Conservation (phyloP, 2,888 invertebrate species). For the Hololepta plana region DNA sequence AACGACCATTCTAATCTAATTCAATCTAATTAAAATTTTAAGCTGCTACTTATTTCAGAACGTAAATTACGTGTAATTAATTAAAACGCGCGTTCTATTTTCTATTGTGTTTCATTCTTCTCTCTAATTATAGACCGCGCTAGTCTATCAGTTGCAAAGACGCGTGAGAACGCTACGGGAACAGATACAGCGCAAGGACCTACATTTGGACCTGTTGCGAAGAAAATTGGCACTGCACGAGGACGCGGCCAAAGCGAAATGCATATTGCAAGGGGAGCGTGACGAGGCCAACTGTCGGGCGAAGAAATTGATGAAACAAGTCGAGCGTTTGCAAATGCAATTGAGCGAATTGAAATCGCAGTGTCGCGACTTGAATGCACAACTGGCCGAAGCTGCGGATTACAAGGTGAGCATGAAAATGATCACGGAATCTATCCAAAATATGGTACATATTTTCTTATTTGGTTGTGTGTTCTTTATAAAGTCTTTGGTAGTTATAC, state of each 20-base stretch:
- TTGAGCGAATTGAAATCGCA: constrained; percentile 66
- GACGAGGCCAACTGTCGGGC: constrained; percentile 49
- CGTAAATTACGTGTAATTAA: too few species aligned
- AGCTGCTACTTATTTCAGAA: neutral
- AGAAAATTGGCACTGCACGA: constrained; percentile 76
- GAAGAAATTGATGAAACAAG: constrained; percentile 67
- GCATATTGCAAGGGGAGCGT: constrained; percentile 44
- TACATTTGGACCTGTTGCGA: constrained; percentile 75
- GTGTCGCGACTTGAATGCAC: constrained; percentile 67
- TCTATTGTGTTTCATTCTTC: constrained; percentile 8
- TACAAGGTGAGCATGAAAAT: constrained; percentile 46
- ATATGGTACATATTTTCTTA: too few species aligned
- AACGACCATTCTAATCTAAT: too few species aligned
- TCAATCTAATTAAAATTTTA: too few species aligned
- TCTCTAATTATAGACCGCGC: constrained; percentile 47
- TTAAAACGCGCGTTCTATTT: neutral
- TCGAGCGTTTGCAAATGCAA: constrained; percentile 65
- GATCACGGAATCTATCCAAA: too few species aligned
- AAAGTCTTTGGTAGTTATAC: too few species aligned
- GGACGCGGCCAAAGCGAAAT: constrained; percentile 45
- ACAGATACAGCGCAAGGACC: constrained; percentile 78
- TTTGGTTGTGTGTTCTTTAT: too few species aligned
- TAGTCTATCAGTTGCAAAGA: constrained; percentile 80
- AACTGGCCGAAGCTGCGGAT: constrained; percentile 69
- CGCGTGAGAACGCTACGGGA: constrained; percentile 72